These are phyloP conservation scores for Panzeria rudis DNA, from an alignment of 2,888 invertebrate genomes.

Conservation along the genomic window DNA sequence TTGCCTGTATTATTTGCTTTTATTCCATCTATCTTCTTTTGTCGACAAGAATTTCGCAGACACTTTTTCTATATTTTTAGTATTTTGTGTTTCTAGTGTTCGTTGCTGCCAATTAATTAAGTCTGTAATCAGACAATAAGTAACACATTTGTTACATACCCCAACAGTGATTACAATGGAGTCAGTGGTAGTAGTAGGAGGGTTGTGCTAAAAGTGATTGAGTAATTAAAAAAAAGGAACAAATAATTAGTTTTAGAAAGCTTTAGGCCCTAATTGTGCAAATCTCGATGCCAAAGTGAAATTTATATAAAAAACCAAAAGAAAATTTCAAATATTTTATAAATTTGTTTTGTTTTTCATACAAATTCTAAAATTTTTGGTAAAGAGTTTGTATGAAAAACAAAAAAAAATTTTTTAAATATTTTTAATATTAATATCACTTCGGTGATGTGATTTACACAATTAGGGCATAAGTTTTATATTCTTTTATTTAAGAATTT, in stretches of 20 bases:
- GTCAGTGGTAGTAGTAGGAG: not conserved
- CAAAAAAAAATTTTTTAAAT: too few relatives aligned
- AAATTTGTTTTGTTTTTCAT: too few relatives aligned
- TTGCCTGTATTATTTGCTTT: conserved; percentile 4
- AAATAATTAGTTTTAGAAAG: too few relatives aligned
- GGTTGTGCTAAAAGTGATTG: not conserved
- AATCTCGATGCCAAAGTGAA: too few relatives aligned
- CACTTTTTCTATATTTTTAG: not conserved
- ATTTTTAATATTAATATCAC: too few relatives aligned
- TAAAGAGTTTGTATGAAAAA: too few relatives aligned
- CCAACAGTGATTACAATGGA: not conserved
- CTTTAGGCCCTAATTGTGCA: too few relatives aligned
- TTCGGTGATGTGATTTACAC: too few relatives aligned
- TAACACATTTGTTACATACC: conserved; percentile 53
- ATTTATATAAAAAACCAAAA: too few relatives aligned
- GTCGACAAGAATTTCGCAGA: not conserved
- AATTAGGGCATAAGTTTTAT: too few relatives aligned
- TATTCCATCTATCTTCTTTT: not conserved
- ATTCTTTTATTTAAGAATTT: not conserved
- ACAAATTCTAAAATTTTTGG: too few relatives aligned
- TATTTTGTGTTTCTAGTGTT: not conserved
- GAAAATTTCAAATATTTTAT: too few relatives aligned
- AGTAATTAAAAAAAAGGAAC: not conserved
- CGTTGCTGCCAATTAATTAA: conserved; percentile 65
- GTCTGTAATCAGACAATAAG: conserved; percentile 66